Percentiles rank a stretch among this genome's conserved stretches.
Conservation (phyloP, 2,113 vertebrate species). For the Oncorhynchus clarkii region DNA sequence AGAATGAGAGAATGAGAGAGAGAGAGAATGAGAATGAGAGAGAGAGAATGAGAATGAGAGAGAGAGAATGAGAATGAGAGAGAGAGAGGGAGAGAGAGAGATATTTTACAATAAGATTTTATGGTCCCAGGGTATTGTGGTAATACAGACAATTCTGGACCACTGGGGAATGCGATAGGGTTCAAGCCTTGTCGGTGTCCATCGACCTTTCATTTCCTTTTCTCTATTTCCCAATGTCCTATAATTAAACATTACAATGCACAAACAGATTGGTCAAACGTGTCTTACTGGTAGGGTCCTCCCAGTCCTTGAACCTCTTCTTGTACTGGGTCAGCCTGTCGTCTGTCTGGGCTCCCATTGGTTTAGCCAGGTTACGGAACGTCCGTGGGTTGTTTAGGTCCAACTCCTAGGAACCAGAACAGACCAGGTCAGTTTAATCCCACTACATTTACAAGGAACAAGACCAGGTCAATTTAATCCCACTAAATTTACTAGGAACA, state of each 20-base stretch:
- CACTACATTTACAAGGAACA: background rate
- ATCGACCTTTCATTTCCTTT: no score
- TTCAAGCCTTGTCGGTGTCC: no score
- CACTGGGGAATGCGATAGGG: no score
- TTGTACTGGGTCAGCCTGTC: constrained; percentile 94
- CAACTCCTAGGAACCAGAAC: constrained; percentile 79
- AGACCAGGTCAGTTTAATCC: background rate
- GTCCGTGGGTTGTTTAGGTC: constrained; percentile 94
- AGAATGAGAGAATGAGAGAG: constrained; percentile 23
- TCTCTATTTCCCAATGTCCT: no score
- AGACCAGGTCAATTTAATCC: no score
- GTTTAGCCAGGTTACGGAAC: constrained; percentile 93
- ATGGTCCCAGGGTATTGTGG: no score
- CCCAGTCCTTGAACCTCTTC: constrained; percentile 97
- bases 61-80: constrained; percentile 12
- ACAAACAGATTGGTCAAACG: background rate
- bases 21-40: constrained; percentile 27
- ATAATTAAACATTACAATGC: no score
- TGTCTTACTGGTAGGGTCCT: constrained; percentile 90
- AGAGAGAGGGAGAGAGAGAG: constrained; percentile 20
- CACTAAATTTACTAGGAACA: no score
- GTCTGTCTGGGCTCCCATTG: constrained; percentile 97
- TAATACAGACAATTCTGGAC: no score
- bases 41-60: constrained; percentile 8
- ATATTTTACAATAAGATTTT: background rate